phyloP scores from a whole-genome alignment of 2,797 vertebrate species.

The Liasis olivaceus region DNA sequence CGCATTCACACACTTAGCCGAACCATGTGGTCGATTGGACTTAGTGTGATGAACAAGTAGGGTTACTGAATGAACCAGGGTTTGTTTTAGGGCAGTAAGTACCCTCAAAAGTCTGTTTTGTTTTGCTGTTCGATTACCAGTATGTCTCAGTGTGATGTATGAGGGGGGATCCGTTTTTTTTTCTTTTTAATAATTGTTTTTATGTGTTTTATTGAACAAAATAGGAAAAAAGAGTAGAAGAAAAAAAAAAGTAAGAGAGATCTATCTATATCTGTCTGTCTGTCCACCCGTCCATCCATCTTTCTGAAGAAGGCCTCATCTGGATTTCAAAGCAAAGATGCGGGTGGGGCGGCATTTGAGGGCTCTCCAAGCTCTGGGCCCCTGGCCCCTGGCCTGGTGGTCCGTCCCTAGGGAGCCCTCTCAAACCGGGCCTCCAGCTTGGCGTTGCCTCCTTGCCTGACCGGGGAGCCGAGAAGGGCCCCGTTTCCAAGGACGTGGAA shows the following conservation, averaged over 20 bases:
- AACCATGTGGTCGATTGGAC: not conserved
- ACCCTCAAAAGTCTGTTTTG: not conserved
- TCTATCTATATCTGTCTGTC: no score
- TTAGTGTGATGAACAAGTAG: not conserved
- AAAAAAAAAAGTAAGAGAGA: no score
- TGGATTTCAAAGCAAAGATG: not conserved
- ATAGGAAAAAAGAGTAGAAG: not conserved
- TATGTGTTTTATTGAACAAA: not conserved
- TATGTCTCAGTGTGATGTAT: not conserved
- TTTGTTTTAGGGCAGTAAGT: not conserved
- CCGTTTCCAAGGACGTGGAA: not conserved
- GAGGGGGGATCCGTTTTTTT: not conserved
- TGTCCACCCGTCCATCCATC: no score
- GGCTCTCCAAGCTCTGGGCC: not conserved
- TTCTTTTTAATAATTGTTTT: not conserved
- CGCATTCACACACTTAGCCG: not conserved
- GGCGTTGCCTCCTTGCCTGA: not conserved
- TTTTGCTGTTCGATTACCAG: not conserved
- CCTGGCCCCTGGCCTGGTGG: no score
- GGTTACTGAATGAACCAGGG: not conserved
- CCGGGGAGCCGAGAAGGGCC: not conserved
- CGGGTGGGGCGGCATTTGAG: rapidly evolving
- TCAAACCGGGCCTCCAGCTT: not conserved
- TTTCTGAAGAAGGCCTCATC: not conserved
- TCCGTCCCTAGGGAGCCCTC: not conserved